A percentile compares a stretch with the other conserved stretches of the same genome.
Evolutionary conservation across 2,113 vertebrate genomes (phyloP).

Genomic region (Sceloporus tristichus): DNA sequence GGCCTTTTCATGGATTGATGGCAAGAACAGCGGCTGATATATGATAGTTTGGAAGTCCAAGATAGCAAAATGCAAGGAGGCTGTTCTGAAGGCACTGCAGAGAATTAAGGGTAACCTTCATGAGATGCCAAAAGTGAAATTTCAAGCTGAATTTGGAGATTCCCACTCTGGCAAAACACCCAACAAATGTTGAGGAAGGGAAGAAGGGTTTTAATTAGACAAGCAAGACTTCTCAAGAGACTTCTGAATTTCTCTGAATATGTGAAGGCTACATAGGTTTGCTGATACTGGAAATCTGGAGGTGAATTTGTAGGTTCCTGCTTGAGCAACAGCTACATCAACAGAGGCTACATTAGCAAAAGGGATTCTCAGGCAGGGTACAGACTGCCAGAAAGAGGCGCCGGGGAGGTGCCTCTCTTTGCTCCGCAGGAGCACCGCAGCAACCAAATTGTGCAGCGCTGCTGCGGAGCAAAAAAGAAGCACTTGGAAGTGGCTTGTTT

Average conservation of each 20-base stretch:
- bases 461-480: too few species aligned
- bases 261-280: background rate
- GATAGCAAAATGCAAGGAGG: background rate
- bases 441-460: too few species aligned
- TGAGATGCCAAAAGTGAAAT: background rate
- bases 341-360: too few species aligned
- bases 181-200: background rate
- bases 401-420: too few species aligned
- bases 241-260: too few species aligned
- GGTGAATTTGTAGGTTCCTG: background rate
- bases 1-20: conserved; percentile 54
- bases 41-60: background rate
- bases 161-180: background rate
- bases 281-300: background rate
- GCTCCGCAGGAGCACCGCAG: too few species aligned
- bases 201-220: background rate
- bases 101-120: background rate
- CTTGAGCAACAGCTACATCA: background rate
- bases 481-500: too few species aligned
- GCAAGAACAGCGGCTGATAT: background rate
- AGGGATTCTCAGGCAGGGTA: background rate
- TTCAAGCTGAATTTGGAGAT: background rate
- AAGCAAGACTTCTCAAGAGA: background rate
- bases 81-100: background rate
- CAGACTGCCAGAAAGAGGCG: too few species aligned